Evolutionary conservation across 2,113 vertebrate species (phyloP).

Genomic region (Pseudolaguvia tuberculata): DNA sequence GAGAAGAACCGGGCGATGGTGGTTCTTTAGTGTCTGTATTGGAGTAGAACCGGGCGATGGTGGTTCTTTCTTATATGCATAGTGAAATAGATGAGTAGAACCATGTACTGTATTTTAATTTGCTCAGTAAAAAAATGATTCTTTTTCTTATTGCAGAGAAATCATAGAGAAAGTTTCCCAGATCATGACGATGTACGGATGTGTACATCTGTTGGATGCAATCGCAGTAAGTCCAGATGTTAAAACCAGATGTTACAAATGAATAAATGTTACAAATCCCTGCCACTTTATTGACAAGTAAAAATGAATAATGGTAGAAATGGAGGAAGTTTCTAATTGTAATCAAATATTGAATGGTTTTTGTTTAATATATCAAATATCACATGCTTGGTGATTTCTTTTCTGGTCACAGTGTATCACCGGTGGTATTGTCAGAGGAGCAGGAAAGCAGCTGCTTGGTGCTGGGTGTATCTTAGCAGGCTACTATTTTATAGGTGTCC

Average conservation of each 20-base stretch:
- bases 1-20: too few relatives aligned
- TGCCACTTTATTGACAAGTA: too few relatives aligned
- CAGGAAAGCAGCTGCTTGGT: slow-evolving; percentile 75
- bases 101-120: too few relatives aligned
- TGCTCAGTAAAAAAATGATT: too few relatives aligned
- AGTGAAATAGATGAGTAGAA: background rate
- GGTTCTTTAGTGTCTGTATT: too few relatives aligned
- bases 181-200: slow-evolving; percentile 57
- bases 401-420: slow-evolving; percentile 62
- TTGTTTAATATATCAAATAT: background rate
- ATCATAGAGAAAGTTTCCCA: slow-evolving; percentile 57
- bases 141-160: slow-evolving; percentile 48
- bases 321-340: background rate
- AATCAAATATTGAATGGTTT: too few relatives aligned
- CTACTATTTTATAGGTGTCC: slow-evolving; percentile 74
- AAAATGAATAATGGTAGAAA: too few relatives aligned
- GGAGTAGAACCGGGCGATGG: too few relatives aligned
- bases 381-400: background rate
- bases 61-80: background rate
- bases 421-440: slow-evolving; percentile 73
- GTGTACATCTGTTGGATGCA: slow-evolving; percentile 59
- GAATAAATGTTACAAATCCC: too few relatives aligned
- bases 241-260: too few relatives aligned
- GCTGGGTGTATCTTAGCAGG: slow-evolving; percentile 64
- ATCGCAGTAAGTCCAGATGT: slow-evolving; percentile 52